Evolutionary conservation across 1,140 invertebrate species (phyloP), one percentile per base, ranked within the genome.

Genomic region (Gyrodactylus bullatarudis): DNA sequence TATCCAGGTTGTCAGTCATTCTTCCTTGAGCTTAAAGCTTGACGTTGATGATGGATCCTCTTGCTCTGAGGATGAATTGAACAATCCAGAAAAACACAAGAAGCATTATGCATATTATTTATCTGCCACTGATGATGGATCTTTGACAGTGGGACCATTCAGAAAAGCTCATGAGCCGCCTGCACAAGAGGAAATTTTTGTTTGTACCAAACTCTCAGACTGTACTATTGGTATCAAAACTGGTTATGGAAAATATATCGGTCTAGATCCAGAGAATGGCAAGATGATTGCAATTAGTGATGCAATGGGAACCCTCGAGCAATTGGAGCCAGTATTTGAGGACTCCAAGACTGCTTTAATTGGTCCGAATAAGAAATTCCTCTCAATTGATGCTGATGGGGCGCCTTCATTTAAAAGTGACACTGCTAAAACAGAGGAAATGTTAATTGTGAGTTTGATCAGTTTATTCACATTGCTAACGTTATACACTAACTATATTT

Each of bases 221-320:
- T 22, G 23, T 26, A 77, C 77, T 26, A 76, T 76, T 71, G 76
- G 75, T 73, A 68, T 76, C 68, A 75, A 76, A 68, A 76, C 76
- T 16, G 76, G 76, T 25, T 76, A 76, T 73, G 77, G 76, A 20
- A 76, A 76, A 27, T 77, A 77, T 27, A 69, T 77, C 23, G 76
- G 76, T 16, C 75, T 77, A 20, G 74, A 77, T 72, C n/a, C n/a
- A n/a, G 26, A 73, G 20, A 74, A 75, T 20, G 76, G 75, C 1
- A 25, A 26, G 8, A 71, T 77, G 54, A 73, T 77, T 8, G 76
- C 76, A 19, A 76, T 73, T n/a, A 75, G 76, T 25, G 76, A 76
- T 34, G 76, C 76, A 1, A 76, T 76, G 54, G 76, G 76, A 73
- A 68, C 54, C 20, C n/a, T 75, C 21, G 76, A 76, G 72, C 75